A percentile compares a stretch with the other conserved stretches of the same genome.
These are phyloP conservation scores for Platycheirus albimanus DNA, from an alignment of 2,888 invertebrate genomes.

Conservation along the genomic window DNA sequence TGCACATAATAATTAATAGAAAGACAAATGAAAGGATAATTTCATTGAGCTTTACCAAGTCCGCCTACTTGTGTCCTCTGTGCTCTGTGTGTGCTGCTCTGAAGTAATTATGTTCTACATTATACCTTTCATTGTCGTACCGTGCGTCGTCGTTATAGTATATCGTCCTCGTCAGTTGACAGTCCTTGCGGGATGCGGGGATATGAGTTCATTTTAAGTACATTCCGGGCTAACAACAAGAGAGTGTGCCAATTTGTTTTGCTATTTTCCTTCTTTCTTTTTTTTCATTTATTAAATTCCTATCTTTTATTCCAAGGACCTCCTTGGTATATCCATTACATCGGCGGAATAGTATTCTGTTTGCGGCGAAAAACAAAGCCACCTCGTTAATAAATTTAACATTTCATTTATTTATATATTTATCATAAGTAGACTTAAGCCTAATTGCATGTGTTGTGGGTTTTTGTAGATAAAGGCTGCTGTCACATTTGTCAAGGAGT, in stretches of 20 bases:
- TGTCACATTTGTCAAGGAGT: slow-evolving; percentile 65
- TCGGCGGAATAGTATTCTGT: too few species aligned
- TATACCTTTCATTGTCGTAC: slow-evolving; percentile 31
- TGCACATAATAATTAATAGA: slow-evolving; percentile 73
- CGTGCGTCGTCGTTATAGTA: slow-evolving; percentile 1
- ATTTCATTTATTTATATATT: slow-evolving; percentile 67
- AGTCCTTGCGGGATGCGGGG: too few species aligned
- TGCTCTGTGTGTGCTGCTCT: slow-evolving; percentile 1
- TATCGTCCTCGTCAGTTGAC: too few species aligned
- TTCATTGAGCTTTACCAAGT: slow-evolving; percentile 53
- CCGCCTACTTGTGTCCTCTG: slow-evolving; percentile 45
- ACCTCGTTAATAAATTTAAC: slow-evolving; percentile 72
- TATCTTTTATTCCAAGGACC: not conserved
- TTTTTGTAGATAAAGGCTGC: slow-evolving; percentile 16
- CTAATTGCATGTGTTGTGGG: slow-evolving; percentile 48
- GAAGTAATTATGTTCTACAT: slow-evolving; percentile 68
- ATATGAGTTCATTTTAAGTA: slow-evolving; percentile 30
- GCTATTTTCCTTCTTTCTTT: slow-evolving; percentile 10
- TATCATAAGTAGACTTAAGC: slow-evolving; percentile 25
- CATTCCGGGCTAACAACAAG: slow-evolving; percentile 30
- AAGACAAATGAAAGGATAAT: slow-evolving; percentile 74
- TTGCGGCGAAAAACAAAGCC: slow-evolving; percentile 62
- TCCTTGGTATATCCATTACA: not conserved
- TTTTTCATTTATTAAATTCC: slow-evolving; percentile 39
- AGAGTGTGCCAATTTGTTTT: slow-evolving; percentile 67